Percentiles rank a stretch among this genome's conserved stretches.
These are phyloP conservation scores for Hoplias malabaricus DNA, from an alignment of 2,113 vertebrate species.

Conservation along the genomic window DNA sequence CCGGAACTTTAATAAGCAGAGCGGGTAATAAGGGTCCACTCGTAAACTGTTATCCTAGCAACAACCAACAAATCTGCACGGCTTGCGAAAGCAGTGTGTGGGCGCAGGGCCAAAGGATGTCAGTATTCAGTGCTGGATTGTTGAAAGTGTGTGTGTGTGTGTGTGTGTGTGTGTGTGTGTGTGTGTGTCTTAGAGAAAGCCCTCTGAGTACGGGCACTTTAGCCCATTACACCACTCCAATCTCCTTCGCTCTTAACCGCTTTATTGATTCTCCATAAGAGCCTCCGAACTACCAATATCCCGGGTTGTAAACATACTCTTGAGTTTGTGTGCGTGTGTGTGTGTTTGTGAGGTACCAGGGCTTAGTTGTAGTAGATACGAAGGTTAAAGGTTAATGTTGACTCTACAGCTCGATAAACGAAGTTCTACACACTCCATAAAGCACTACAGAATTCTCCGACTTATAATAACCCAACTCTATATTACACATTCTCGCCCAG, in stretches of 20 bases:
- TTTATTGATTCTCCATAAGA: slow-evolving; percentile 53
- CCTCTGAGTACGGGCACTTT: slow-evolving; percentile 45
- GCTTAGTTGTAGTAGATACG: slow-evolving; percentile 4
- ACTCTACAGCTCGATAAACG: slow-evolving; percentile 37
- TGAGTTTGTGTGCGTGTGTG: background rate
- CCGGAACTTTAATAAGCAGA: background rate
- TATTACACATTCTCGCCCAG: too few relatives aligned
- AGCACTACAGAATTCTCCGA: background rate
- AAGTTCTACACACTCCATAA: background rate
- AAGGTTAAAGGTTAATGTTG: slow-evolving; percentile 40
- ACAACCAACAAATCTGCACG: slow-evolving; percentile 27
- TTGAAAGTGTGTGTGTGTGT: slow-evolving; percentile 8
- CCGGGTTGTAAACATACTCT: slow-evolving; percentile 48
- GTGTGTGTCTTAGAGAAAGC: slow-evolving; percentile 34
- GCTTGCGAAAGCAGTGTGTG: slow-evolving; percentile 2
- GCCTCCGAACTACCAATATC: slow-evolving; percentile 50
- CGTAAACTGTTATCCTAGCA: slow-evolving; percentile 22
- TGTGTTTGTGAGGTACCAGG: background rate
- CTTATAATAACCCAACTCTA: background rate
- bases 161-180: slow-evolving; percentile 15
- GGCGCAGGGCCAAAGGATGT: background rate
- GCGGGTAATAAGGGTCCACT: background rate
- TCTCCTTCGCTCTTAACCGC: slow-evolving; percentile 51
- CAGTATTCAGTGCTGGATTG: background rate
- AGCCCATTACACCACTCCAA: slow-evolving; percentile 53